Evolutionary conservation across 2,888 invertebrate genomes (phyloP).

Genomic region (Plemyria rubiginata): DNA sequence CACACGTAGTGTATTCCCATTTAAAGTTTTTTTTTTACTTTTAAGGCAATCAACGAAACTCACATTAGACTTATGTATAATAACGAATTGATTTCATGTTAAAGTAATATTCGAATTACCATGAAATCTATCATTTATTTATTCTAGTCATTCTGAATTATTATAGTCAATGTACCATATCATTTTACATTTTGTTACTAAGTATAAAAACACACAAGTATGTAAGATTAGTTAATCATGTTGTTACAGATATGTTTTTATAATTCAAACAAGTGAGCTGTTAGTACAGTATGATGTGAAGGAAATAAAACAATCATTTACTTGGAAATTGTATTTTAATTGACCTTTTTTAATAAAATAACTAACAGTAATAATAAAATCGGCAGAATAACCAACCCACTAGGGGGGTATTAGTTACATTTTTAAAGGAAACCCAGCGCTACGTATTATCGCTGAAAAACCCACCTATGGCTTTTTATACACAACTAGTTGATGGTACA

Average conservation of each 20-base stretch:
- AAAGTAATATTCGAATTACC: slow-evolving; percentile 11
- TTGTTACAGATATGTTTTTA: slow-evolving; percentile 84
- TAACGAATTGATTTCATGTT: slow-evolving; percentile 22
- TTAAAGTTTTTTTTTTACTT: too few relatives aligned
- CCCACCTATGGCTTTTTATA: too few relatives aligned
- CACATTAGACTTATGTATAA: slow-evolving; percentile 35
- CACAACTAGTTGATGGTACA: too few relatives aligned
- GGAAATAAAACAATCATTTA: slow-evolving; percentile 80
- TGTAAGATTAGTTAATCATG: slow-evolving; percentile 73
- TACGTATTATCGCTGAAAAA: too few relatives aligned
- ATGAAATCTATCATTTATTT: slow-evolving; percentile 45
- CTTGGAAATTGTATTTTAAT: slow-evolving; percentile 55
- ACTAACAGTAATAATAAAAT: background rate
- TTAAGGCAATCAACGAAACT: slow-evolving; percentile 10
- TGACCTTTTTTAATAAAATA: background rate
- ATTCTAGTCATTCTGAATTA: slow-evolving; percentile 59
- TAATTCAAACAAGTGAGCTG: slow-evolving; percentile 77
- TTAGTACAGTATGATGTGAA: slow-evolving; percentile 82
- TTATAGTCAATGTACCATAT: slow-evolving; percentile 81
- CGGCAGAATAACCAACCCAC: too few relatives aligned
- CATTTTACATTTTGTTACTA: slow-evolving; percentile 79
- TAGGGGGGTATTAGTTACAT: too few relatives aligned
- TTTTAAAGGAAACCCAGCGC: too few relatives aligned
- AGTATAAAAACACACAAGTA: slow-evolving; percentile 50
- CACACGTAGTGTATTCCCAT: too few relatives aligned